Conservation (phyloP, 2,797 vertebrate species). For the Macropodus opercularis region DNA sequence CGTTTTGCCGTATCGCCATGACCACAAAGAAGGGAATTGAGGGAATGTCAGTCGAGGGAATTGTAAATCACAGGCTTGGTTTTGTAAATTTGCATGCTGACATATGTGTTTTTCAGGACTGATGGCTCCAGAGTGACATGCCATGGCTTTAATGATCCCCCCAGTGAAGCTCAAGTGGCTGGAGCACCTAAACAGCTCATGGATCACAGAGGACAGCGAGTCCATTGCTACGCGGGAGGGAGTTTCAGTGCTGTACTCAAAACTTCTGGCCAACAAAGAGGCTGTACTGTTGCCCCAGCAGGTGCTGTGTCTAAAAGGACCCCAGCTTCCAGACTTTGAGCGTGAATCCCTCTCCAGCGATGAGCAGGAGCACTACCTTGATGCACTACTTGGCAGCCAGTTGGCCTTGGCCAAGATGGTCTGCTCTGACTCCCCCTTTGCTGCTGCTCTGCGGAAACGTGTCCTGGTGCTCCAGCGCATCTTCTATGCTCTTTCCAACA, state of each 20-base stretch:
- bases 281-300: constrained; percentile 95
- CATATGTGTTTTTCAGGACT: constrained; percentile 68
- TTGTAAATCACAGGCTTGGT: background rate
- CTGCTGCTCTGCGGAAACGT: constrained; percentile 92
- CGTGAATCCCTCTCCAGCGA: constrained; percentile 96
- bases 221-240: constrained; percentile 96
- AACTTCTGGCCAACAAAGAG: constrained; percentile 96
- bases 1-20: too few relatives aligned
- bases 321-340: constrained; percentile 97
- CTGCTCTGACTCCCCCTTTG: constrained; percentile 97
- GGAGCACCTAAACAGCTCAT: constrained; percentile 98
- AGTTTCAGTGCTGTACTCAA: constrained; percentile 90
- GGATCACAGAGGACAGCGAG: constrained; percentile 99
- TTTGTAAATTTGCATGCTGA: background rate
- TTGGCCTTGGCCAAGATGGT: constrained; percentile 98
- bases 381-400: constrained; percentile 96
- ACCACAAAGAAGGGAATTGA: too few relatives aligned
- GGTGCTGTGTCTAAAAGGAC: constrained; percentile 96
- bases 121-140: constrained; percentile 89
- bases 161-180: constrained; percentile 99
- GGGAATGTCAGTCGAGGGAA: background rate
- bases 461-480: constrained; percentile 95
- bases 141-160: constrained; percentile 95
- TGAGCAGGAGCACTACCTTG: constrained; percentile 98
- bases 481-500: constrained; percentile 98